Evolutionary conservation across 53 echinoderm and acorn worm genomes (phyloP).

Genomic region (Crossaster papposus): DNA sequence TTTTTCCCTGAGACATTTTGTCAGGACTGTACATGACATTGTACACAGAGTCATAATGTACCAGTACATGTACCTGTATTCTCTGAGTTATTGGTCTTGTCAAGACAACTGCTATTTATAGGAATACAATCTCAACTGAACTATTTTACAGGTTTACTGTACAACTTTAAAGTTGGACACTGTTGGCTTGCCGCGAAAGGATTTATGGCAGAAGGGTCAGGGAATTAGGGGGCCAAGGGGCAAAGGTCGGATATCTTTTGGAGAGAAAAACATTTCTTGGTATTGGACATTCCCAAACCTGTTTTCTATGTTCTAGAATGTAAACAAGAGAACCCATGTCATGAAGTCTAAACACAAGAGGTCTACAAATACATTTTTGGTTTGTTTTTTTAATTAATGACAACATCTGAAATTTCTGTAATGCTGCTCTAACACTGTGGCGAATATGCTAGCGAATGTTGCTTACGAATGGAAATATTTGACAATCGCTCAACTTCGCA

Average conservation of each 20-base stretch:
- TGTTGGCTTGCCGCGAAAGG: background rate
- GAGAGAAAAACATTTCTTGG: background rate
- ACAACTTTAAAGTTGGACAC: background rate
- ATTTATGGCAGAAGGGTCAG: background rate
- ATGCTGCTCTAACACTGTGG: too few species aligned
- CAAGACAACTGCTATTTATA: too few species aligned
- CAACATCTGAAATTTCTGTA: background rate
- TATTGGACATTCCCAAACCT: background rate
- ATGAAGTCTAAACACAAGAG: conserved; percentile 1
- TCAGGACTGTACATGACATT: too few species aligned
- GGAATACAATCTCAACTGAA: background rate
- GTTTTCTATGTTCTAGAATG: background rate
- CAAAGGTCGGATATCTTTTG: conserved; percentile 10
- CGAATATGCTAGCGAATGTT: too few species aligned
- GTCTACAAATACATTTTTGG: background rate
- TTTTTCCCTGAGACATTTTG: too few species aligned
- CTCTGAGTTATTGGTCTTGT: too few species aligned
- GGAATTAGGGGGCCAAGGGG: background rate
- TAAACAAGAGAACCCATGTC: background rate
- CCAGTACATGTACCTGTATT: too few species aligned
- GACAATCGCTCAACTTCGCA: too few species aligned
- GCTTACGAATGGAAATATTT: too few species aligned
- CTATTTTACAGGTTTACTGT: background rate
- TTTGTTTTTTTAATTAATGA: background rate
- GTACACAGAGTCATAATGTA: too few species aligned